Conservation (phyloP, 1,140 invertebrate species). For the Anastrepha obliqua region DNA sequence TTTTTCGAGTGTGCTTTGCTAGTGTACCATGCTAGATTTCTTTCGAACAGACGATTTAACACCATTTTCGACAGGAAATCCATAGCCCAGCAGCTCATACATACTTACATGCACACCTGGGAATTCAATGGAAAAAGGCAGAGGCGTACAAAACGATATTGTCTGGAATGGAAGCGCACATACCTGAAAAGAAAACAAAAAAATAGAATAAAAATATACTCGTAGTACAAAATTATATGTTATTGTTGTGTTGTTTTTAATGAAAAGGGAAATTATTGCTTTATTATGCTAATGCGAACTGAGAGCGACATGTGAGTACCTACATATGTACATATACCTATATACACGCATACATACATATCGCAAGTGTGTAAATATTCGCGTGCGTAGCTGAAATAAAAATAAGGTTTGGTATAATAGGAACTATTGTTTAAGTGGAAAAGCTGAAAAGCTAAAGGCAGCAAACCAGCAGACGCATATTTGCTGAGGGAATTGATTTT, state of each 20-base stretch:
- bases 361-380: background rate
- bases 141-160: background rate
- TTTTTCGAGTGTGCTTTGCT: background rate
- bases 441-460: background rate
- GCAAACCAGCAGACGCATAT: background rate
- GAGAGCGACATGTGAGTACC: background rate
- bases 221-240: conserved; percentile 13
- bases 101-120: conserved; percentile 19
- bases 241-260: conserved; percentile 8
- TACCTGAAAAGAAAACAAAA: conserved; percentile 19
- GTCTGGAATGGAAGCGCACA: conserved; percentile 20
- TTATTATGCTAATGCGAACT: conserved; percentile 14
- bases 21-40: background rate
- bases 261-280: conserved; percentile 26
- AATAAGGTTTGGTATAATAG: background rate
- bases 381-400: background rate
- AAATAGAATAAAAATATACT: background rate
- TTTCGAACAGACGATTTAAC: background rate
- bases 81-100: background rate
- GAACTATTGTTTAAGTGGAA: background rate
- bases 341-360: background rate
- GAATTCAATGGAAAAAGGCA: conserved; percentile 1
- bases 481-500: background rate
- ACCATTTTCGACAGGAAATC: conserved; percentile 3
- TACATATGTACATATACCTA: background rate